Conservation (phyloP, 2,797 vertebrate genomes). For the Scolopax bukidnonensis region DNA sequence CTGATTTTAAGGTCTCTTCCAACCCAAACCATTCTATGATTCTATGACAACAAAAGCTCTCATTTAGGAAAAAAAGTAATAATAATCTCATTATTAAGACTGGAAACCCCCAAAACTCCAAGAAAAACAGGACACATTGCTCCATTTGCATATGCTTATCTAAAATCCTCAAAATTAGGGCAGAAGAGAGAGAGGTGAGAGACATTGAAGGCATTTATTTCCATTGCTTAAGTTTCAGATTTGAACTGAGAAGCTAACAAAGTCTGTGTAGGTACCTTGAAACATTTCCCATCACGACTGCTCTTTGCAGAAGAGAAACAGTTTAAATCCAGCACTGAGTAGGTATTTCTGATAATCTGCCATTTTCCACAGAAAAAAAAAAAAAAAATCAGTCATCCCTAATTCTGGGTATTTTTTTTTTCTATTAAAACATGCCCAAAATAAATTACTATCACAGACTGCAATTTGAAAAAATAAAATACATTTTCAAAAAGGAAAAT, state of each 20-base stretch:
- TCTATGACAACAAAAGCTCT: not conserved
- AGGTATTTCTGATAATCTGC: not conserved
- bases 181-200: not conserved
- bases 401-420: not conserved
- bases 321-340: not conserved
- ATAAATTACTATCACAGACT: not conserved
- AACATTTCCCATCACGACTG: not conserved
- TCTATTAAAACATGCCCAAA: not conserved
- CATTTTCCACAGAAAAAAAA: not conserved
- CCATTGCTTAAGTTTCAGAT: not conserved
- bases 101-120: not conserved
- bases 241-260: not conserved
- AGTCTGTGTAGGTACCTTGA: not conserved
- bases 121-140: not conserved
- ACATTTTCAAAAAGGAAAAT: accelerated
- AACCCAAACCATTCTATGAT: not conserved
- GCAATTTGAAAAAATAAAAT: not conserved
- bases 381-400: not conserved
- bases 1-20: not conserved
- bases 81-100: not conserved
- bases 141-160: not conserved
- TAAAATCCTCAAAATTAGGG: not conserved
- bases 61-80: not conserved
- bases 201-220: not conserved
- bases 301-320: not conserved